phyloP scores from a whole-genome alignment of 2,888 invertebrate species.

The Lithophane semibrunnea region DNA sequence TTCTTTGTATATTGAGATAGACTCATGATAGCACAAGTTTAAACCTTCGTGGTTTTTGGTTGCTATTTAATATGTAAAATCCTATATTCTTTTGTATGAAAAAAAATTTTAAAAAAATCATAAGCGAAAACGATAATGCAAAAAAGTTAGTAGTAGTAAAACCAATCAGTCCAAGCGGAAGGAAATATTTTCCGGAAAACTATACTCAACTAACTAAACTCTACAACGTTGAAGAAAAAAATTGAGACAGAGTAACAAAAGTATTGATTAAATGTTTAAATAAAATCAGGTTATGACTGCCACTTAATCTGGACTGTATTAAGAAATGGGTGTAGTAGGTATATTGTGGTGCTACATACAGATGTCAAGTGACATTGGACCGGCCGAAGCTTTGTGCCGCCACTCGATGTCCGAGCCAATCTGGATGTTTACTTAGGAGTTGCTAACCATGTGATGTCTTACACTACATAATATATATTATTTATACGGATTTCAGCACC shows the following conservation, averaged over 20 bases:
- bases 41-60: no score
- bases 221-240: not conserved
- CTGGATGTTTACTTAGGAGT: constrained; percentile 46
- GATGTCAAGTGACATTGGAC: constrained; percentile 24
- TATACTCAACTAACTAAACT: not conserved
- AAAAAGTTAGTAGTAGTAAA: not conserved
- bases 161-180: not conserved
- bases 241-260: not conserved
- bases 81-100: no score
- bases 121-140: not conserved
- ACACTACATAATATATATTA: constrained; percentile 14
- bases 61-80: no score
- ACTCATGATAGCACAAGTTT: no score
- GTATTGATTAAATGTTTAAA: not conserved
- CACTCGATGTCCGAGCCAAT: constrained; percentile 39
- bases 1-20: no score
- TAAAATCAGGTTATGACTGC: not conserved
- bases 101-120: no score
- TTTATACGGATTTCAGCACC: constrained; percentile 25
- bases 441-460: constrained; percentile 34
- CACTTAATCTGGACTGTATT: constrained; percentile 18
- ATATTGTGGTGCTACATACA: constrained; percentile 7
- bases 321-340: not conserved
- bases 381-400: constrained; percentile 17
- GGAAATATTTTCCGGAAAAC: not conserved